Evolutionary conservation across 2,113 vertebrate genomes (phyloP).

Genomic region (Fulmarus glacialis): DNA sequence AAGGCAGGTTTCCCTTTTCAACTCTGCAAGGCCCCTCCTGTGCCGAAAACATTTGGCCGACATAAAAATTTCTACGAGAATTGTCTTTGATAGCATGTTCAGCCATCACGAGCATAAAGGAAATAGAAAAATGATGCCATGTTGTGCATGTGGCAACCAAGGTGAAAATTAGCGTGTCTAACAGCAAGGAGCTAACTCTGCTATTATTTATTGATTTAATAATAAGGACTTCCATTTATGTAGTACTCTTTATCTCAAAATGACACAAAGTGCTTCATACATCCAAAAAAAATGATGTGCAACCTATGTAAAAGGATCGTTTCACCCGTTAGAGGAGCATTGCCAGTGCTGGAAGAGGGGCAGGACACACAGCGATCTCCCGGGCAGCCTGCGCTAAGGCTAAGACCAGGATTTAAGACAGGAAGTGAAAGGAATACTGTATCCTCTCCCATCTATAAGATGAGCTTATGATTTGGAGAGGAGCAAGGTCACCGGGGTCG

Average conservation of each 20-base stretch:
- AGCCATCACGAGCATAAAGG: background rate
- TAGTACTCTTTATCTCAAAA: background rate
- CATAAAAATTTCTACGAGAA: background rate
- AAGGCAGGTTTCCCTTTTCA: slow-evolving; percentile 27
- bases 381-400: background rate
- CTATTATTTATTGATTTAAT: background rate
- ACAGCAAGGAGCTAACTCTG: background rate
- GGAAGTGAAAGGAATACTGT: background rate
- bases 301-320: fast-evolving
- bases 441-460: background rate
- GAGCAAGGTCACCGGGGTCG: background rate
- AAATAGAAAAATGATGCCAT: background rate
- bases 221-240: background rate
- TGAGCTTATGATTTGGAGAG: background rate
- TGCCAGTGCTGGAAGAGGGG: background rate
- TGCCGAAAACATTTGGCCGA: background rate
- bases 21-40: slow-evolving; percentile 1
- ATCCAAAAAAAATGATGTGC: background rate
- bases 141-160: background rate
- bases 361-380: background rate
- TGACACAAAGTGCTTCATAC: background rate
- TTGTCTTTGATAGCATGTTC: background rate
- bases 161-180: background rate
- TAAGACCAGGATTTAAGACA: background rate
- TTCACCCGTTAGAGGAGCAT: background rate